Conservation (phyloP, 1,140 invertebrate genomes). For the Choristoneura fumiferana region DNA sequence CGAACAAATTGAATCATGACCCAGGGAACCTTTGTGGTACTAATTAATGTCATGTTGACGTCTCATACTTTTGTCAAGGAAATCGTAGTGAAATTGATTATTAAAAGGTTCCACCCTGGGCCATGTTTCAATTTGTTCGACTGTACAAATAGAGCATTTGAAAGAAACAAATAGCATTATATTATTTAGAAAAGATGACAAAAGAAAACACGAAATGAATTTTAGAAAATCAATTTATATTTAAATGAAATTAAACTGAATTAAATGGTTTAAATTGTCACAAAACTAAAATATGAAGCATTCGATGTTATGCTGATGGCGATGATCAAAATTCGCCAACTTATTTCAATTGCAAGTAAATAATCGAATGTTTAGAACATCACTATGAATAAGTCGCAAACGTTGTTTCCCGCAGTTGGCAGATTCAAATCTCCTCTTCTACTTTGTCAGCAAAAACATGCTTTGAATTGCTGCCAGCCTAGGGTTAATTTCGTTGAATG, state of each 20-base stretch:
- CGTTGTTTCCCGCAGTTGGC: constrained; percentile 60
- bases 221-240: constrained; percentile 64
- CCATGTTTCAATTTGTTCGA: too few relatives aligned
- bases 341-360: constrained; percentile 53
- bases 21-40: too few relatives aligned
- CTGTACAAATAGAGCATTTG: too few relatives aligned
- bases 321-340: constrained; percentile 47
- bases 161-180: too few relatives aligned
- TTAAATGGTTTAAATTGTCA: constrained; percentile 45
- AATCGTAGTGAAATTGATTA: too few relatives aligned
- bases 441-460: constrained; percentile 48
- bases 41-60: too few relatives aligned
- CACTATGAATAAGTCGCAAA: constrained; percentile 51
- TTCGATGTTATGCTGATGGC: constrained; percentile 54
- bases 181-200: constrained; percentile 24
- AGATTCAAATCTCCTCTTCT: constrained; percentile 54
- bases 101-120: too few relatives aligned
- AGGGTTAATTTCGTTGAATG: constrained; percentile 67
- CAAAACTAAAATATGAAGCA: constrained; percentile 62
- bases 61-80: too few relatives aligned
- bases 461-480: constrained; percentile 58
- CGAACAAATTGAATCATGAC: too few relatives aligned
- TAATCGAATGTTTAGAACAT: constrained; percentile 45
- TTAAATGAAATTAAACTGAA: constrained; percentile 72
- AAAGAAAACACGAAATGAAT: constrained; percentile 20